Evolutionary conservation across 2,888 invertebrate species (phyloP), one percentile per base, ranked within the genome.

Genomic region (Linyphia triangularis): DNA sequence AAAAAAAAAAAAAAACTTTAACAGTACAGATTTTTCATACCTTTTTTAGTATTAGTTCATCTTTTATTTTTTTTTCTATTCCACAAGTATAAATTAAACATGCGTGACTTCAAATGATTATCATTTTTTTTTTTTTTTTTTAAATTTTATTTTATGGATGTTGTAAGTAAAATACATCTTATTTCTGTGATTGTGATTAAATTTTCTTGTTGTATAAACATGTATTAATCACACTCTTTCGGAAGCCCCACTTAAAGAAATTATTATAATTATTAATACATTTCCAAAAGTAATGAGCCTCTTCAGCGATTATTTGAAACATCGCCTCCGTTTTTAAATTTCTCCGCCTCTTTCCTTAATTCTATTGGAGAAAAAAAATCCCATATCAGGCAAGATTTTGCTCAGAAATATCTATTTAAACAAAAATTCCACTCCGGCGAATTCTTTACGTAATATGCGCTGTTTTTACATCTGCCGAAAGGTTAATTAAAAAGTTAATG

Each of bases 401-500:
- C 33, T 6, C 33, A 4, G 16, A 16, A 43, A 43, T 43, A 10
- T 43, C 6, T 7, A 43, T 43, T 43, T 43, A 9, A 10, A 43
- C 43, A 16, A 43, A 33, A 43, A 43, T 43, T 43, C 43, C 43
- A 16, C 16, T 43, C 43, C 4, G 16, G 2, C 3, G 43, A 43
- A 43, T 43, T 43, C 43, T 43, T 43, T 43, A 10, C 13, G 16
- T 33, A 33, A 9, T 13, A 43, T 43, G 43, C 10, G 16, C 16
- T 13, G 43, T 43, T 43, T 43, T 43, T 43, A 13, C 3, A 3
- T 43, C 10, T 16, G 13, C 22, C 26, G 26, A 13, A 13, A 26
- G 26, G 61, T 61, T 61, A 61, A 61, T 61, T 61, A 61, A 61
- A 61, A 61, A 61, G 22, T 61, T 61, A 61, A 61, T 61, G 61